Percentiles rank a stretch among this genome's conserved stretches.
Conservation (phyloP, 2,113 vertebrate genomes). For the Arvicanthis niloticus region DNA sequence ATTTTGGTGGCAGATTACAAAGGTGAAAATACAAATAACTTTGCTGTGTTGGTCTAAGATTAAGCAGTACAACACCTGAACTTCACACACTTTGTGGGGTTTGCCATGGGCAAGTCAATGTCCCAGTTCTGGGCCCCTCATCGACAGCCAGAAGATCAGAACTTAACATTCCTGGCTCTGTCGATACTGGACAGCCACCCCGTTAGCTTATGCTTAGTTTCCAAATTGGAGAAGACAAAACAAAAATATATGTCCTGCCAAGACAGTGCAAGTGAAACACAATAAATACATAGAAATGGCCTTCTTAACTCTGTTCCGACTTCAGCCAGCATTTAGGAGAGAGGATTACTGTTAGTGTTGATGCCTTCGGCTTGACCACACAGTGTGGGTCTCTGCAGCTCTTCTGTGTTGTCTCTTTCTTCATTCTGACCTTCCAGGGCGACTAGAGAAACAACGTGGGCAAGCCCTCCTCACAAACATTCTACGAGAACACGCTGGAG, state of each 20-base stretch:
- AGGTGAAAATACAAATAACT: neutral
- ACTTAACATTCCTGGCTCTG: neutral
- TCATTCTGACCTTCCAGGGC: accelerated
- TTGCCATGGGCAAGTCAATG: neutral
- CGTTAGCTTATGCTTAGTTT: neutral
- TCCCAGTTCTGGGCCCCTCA: too few relatives aligned
- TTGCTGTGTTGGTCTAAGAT: neutral
- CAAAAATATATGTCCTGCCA: neutral
- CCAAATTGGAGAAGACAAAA: neutral
- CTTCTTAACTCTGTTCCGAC: neutral
- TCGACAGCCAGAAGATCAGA: neutral
- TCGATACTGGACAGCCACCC: neutral
- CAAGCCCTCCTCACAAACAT: too few relatives aligned
- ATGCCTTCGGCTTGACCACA: neutral
- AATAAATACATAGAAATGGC: neutral
- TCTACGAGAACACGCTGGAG: too few relatives aligned
- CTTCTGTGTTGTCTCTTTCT: neutral
- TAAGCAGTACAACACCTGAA: neutral
- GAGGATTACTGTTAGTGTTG: neutral
- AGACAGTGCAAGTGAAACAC: neutral
- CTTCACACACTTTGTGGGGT: neutral
- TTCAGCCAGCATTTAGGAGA: neutral
- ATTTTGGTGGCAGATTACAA: neutral
- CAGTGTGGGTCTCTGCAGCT: accelerated
- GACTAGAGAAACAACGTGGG: too few relatives aligned